These are phyloP conservation scores for Anser brachyrhynchus DNA, from an alignment of 2,113 vertebrate genomes.

Conservation along the genomic window DNA sequence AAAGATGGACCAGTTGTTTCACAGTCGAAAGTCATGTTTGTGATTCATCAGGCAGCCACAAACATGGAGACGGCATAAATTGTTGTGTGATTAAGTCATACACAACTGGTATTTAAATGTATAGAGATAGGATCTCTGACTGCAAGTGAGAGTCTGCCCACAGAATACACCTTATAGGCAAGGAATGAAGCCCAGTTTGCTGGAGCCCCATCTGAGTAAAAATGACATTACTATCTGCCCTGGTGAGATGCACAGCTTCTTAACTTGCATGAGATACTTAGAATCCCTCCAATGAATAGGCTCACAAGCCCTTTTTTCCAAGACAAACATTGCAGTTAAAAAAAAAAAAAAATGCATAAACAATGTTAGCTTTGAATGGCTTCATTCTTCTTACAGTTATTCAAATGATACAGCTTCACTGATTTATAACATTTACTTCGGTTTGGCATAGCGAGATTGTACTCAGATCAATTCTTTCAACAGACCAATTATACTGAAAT, in stretches of 20 bases:
- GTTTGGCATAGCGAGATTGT: background rate
- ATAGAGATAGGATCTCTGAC: background rate
- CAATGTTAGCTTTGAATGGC: background rate
- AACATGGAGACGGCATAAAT: background rate
- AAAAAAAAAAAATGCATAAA: background rate
- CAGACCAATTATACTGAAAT: constrained; percentile 34
- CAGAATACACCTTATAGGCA: background rate
- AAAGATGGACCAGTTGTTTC: background rate
- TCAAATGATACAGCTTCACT: background rate
- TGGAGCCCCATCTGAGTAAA: background rate
- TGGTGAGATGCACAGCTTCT: background rate
- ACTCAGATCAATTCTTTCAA: background rate
- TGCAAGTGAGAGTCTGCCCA: rapidly evolving
- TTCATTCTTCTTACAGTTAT: constrained; percentile 11
- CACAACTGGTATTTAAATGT: background rate
- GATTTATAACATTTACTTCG: constrained; percentile 21
- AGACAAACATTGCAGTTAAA: background rate
- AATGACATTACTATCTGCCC: background rate
- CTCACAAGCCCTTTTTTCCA: background rate
- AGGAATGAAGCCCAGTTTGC: background rate
- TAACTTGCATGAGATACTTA: background rate
- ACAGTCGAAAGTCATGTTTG: background rate
- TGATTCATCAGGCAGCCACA: background rate
- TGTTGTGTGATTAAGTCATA: background rate
- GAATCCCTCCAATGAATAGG: background rate